These are phyloP conservation scores for Pygathrix nemaeus DNA, from an alignment of 2,113 vertebrate species.

Conservation along the genomic window DNA sequence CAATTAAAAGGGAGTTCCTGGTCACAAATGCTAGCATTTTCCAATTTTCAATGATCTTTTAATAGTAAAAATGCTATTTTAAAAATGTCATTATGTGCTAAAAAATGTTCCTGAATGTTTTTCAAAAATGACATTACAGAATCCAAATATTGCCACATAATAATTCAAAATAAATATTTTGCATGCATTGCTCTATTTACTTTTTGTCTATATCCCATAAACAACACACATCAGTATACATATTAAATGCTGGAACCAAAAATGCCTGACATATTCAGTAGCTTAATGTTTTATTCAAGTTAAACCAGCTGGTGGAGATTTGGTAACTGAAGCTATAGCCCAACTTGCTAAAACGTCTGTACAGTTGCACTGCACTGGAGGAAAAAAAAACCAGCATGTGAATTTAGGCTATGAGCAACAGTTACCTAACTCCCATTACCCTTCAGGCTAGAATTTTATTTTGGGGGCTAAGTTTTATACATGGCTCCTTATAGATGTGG, in stretches of 20 bases:
- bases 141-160: background rate
- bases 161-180: slow-evolving; percentile 67
- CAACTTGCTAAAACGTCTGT: background rate
- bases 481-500: background rate
- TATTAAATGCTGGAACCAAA: slow-evolving; percentile 64
- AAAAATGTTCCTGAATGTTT: background rate
- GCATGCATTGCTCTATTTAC: slow-evolving; percentile 17
- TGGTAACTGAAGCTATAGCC: slow-evolving; percentile 25
- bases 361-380: background rate
- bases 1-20: background rate
- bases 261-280: slow-evolving; percentile 39
- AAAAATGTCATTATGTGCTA: background rate
- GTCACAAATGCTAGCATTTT: background rate
- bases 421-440: slow-evolving; percentile 40
- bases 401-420: background rate
- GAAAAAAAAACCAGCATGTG: background rate
- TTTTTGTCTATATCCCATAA: background rate
- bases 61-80: background rate
- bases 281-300: slow-evolving; percentile 62
- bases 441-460: slow-evolving; percentile 28
- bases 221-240: background rate
- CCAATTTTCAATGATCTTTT: background rate
- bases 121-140: background rate
- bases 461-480: background rate
- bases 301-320: slow-evolving; percentile 44